Evolutionary conservation across 2,888 invertebrate genomes (phyloP).

Genomic region (Luffia ferchaultella): DNA sequence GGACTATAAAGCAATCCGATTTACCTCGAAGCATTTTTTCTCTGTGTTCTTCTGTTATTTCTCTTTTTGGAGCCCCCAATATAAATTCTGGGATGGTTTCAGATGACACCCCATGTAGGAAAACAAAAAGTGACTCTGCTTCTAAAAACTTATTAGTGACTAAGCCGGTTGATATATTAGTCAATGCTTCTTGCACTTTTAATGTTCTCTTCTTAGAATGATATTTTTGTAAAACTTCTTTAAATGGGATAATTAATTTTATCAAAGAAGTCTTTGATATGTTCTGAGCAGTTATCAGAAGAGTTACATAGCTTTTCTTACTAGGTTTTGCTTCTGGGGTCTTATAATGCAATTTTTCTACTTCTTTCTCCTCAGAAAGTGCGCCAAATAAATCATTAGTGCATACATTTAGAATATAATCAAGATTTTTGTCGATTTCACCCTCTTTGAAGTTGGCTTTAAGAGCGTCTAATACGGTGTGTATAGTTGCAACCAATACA

Average conservation of each 20-base stretch:
- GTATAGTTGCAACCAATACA: constrained; percentile 89
- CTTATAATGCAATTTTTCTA: constrained; percentile 82
- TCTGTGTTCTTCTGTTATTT: constrained; percentile 61
- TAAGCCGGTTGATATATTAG: constrained; percentile 81
- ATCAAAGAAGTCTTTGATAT: constrained; percentile 80
- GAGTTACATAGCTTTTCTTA: constrained; percentile 86
- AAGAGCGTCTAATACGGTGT: constrained; percentile 79
- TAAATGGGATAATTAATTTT: constrained; percentile 82
- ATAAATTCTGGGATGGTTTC: constrained; percentile 80
- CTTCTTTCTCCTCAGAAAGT: constrained; percentile 91
- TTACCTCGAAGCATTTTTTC: constrained; percentile 61
- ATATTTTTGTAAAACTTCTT: constrained; percentile 77
- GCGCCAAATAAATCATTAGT: constrained; percentile 89
- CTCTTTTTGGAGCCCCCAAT: constrained; percentile 55
- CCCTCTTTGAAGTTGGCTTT: constrained; percentile 74
- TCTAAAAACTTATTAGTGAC: constrained; percentile 82
- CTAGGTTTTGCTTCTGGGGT: constrained; percentile 83
- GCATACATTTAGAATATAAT: constrained; percentile 83
- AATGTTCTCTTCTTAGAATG: constrained; percentile 81
- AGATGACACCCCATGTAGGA: constrained; percentile 82
- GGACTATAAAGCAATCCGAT: constrained; percentile 82
- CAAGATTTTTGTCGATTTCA: constrained; percentile 82
- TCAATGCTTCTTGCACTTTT: constrained; percentile 83
- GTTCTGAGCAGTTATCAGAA: constrained; percentile 81
- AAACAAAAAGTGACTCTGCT: constrained; percentile 76